Evolutionary conservation across 2,888 invertebrate species (phyloP).

Genomic region (Hypomecis punctinalis): DNA sequence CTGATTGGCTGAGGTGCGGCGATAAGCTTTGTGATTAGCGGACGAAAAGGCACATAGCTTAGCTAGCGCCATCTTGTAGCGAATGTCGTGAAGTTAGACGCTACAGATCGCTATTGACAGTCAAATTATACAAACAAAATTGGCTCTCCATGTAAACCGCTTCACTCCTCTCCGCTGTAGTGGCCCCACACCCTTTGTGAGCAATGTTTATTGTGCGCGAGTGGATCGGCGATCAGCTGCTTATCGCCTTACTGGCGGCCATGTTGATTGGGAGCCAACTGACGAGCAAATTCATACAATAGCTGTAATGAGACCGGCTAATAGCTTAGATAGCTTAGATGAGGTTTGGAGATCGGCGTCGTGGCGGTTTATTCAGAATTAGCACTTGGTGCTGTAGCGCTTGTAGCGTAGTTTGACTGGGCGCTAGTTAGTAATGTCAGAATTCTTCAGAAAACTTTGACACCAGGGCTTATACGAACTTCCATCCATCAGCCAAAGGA

Average conservation of each 20-base stretch:
- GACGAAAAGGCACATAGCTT: too few species aligned
- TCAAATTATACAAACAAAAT: not conserved
- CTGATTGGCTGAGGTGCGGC: too few species aligned
- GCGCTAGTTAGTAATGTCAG: too few species aligned
- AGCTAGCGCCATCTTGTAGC: too few species aligned
- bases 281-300: slow-evolving; percentile 12
- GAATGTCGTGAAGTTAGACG: too few species aligned
- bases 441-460: too few species aligned
- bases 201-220: slow-evolving; percentile 17
- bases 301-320: slow-evolving; percentile 14
- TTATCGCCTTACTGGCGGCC: slow-evolving; percentile 27
- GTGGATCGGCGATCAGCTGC: slow-evolving; percentile 20
- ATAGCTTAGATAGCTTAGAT: slow-evolving; percentile 3
- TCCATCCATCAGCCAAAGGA: too few species aligned
- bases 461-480: too few species aligned
- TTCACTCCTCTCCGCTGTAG: not conserved
- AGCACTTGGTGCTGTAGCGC: not conserved
- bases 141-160: not conserved
- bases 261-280: slow-evolving; percentile 12
- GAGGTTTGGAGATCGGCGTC: not conserved
- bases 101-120: too few species aligned
- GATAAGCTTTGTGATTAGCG: too few species aligned
- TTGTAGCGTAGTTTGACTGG: too few species aligned
- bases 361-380: not conserved
- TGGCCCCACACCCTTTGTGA: slow-evolving; percentile 13